Conservation (phyloP, 2,888 invertebrate species). For the Tetropium fuscum region DNA sequence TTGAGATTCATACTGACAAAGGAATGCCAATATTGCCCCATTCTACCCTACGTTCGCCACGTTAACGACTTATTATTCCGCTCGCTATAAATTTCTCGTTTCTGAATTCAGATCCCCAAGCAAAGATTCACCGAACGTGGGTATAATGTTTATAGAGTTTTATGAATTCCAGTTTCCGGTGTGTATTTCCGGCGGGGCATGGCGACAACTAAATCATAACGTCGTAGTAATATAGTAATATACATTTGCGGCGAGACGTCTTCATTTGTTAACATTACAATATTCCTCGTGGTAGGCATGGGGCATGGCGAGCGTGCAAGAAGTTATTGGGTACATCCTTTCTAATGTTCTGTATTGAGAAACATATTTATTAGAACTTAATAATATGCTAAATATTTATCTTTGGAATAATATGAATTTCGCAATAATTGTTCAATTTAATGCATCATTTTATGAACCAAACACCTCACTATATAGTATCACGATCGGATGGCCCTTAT, state of each 20-base stretch:
- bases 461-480: too few relatives aligned
- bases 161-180: slow-evolving; percentile 49
- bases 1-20: too few relatives aligned
- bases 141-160: slow-evolving; percentile 40
- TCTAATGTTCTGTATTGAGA: slow-evolving; percentile 19
- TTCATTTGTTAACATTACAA: slow-evolving; percentile 12
- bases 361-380: slow-evolving; percentile 14
- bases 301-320: slow-evolving; percentile 11
- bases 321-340: slow-evolving; percentile 20
- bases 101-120: slow-evolving; percentile 43
- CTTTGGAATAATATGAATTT: too few relatives aligned
- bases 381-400: too few relatives aligned
- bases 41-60: slow-evolving; percentile 13
- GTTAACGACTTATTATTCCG: slow-evolving; percentile 16
- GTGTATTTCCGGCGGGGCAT: slow-evolving; percentile 37
- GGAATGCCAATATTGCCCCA: too few relatives aligned
- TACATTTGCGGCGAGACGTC: slow-evolving; percentile 27
- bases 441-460: too few relatives aligned
- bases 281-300: slow-evolving; percentile 6
- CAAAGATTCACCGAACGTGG: slow-evolving; percentile 44
- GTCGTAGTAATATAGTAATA: slow-evolving; percentile 34
- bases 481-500: too few relatives aligned
- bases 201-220: slow-evolving; percentile 42
- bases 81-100: slow-evolving; percentile 30
- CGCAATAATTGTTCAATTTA: too few relatives aligned